Evolutionary conservation across 2,888 invertebrate species (phyloP).

Genomic region (Shargacucullia verbasci): DNA sequence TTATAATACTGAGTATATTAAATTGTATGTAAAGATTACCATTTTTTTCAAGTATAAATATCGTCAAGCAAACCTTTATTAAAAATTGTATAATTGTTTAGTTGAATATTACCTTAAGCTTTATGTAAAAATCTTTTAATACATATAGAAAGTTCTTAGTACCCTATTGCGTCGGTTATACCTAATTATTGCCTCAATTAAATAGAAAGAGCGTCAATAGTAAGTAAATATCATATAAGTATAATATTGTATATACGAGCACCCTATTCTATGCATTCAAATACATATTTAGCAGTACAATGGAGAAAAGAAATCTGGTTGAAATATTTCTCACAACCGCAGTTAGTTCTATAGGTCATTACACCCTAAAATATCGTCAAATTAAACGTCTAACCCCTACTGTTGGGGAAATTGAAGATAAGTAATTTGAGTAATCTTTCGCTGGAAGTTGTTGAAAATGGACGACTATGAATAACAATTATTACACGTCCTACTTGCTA

Average conservation of each 20-base stretch:
- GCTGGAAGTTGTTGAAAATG: conserved; percentile 59
- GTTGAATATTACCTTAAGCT: conserved; percentile 67
- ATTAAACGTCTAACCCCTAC: conserved; percentile 28
- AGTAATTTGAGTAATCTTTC: conserved; percentile 25
- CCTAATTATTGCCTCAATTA: conserved; percentile 80
- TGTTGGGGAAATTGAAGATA: conserved; percentile 21
- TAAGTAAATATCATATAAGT: conserved; percentile 60
- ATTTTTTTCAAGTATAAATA: conserved; percentile 66
- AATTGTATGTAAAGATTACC: conserved; percentile 54
- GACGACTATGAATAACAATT: conserved; percentile 63
- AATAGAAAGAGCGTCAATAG: conserved; percentile 67
- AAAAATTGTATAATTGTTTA: conserved; percentile 64
- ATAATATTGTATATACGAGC: conserved; percentile 64
- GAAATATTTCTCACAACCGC: conserved; percentile 67
- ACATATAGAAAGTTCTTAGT: conserved; percentile 69
- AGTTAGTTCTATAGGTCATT: conserved; percentile 40
- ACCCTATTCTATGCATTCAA: conserved; percentile 64
- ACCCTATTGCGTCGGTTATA: conserved; percentile 67
- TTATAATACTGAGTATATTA: conserved; percentile 68
- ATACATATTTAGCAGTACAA: conserved; percentile 49
- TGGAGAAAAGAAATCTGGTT: conserved; percentile 50
- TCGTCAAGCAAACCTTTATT: conserved; percentile 67
- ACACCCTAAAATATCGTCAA: conserved; percentile 30
- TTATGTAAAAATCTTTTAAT: conserved; percentile 74
- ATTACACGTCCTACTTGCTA: conserved; percentile 61